Conservation (phyloP, 2,888 invertebrate genomes). For the Andrena camellia region DNA sequence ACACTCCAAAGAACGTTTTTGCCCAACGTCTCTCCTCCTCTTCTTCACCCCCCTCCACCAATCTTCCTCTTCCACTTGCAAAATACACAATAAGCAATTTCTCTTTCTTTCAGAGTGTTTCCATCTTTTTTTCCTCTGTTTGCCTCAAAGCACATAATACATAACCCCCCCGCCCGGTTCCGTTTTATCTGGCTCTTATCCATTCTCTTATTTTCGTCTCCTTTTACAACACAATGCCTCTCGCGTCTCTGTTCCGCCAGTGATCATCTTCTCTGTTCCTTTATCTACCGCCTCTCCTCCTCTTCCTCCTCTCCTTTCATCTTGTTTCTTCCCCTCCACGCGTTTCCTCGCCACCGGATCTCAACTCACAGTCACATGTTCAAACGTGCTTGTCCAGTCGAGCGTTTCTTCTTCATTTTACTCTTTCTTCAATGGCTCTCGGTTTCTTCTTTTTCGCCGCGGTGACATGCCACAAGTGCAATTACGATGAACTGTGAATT, state of each 20-base stretch:
- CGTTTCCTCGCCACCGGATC: constrained; percentile 45
- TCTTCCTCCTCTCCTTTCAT: constrained; percentile 27
- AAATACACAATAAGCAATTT: constrained; percentile 37
- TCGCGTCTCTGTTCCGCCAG: constrained; percentile 28
- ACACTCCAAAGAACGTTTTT: constrained; percentile 16
- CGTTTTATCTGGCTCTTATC: constrained; percentile 38
- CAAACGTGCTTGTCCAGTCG: constrained; percentile 57
- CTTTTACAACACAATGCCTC: constrained; percentile 27
- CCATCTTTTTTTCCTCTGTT: constrained; percentile 43
- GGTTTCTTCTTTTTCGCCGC: constrained; percentile 4
- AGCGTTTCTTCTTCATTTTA: constrained; percentile 5
- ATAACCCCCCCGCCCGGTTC: constrained; percentile 16
- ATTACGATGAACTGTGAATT: not conserved
- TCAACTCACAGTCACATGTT: constrained; percentile 62
- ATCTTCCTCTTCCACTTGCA: not conserved
- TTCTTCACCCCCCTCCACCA: not conserved
- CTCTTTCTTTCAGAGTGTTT: constrained; percentile 34
- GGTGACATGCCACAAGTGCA: not conserved
- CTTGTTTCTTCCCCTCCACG: constrained; percentile 48
- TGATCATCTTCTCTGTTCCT: constrained; percentile 31
- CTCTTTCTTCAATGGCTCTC: not conserved
- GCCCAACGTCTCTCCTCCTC: constrained; percentile 1
- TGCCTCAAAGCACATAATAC: constrained; percentile 15
- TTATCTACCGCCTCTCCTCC: constrained; percentile 46
- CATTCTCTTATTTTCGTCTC: constrained; percentile 35